Base-by-base conservation (phyloP, 2,888 invertebrate genomes). In the Apodemia mormo region DNA sequence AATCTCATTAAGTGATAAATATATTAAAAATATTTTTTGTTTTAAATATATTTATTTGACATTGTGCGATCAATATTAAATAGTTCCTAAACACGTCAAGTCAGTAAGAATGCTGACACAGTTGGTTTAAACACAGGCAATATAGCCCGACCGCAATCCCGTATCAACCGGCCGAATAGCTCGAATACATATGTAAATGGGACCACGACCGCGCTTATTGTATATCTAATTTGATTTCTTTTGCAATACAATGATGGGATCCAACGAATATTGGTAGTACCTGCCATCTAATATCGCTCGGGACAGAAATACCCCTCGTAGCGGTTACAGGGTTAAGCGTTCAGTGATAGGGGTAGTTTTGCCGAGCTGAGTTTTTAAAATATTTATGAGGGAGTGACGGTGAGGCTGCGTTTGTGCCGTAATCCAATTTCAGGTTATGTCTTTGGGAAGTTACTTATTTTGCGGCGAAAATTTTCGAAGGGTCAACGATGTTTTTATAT, bases 361-460 rank as follows among this genome's bases (percentile, higher is more conserved):
- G 75, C 73, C 66, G 78, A 79, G 83, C 82, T 82, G 84, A 83
- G 82, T 90, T 89, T 92, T 93, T 93, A 89, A 92, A 92, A 92
- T 93, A 93, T 92, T 93, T 93, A 93, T 89, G 90, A 90, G 86
- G 84, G 83, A 80, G 79, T 80, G 80, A 82, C 85, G 82, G 83
- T 83, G 86, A 86, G 85, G 85, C 82, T 84, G 82, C 82, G 81
- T 87, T 85, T 81, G 83, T 82, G 79, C 84, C 80, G 88, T 90
- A 89, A 93, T 93, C 92, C 93, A 93, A 93, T 93, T 93, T 92
- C 89, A 85, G 86, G 87, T 93, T 92, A 93, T 92, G 91, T 87
- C 86, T 90, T 91, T 85, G 86, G 92, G 87, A 87, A 89, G 87
- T 92, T 84, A 89, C 84, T 90, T 90, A 89, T 86, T 89, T 86